These are phyloP conservation scores for Lepidonotus clava DNA, from an alignment of 2,888 invertebrate species.

Conservation along the genomic window DNA sequence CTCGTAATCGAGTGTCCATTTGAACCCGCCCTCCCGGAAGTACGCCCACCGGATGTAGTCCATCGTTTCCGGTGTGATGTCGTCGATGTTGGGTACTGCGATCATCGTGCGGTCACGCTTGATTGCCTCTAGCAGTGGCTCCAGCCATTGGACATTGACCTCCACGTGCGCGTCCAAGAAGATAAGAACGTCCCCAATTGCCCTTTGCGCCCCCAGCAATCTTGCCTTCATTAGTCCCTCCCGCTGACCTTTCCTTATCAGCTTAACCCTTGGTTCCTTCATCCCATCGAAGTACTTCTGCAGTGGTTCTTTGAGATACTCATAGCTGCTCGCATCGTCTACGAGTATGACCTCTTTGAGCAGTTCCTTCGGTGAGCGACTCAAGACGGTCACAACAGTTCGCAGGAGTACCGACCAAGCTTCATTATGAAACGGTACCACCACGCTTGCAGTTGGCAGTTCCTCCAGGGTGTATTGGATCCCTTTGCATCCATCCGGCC, in stretches of 20 bases:
- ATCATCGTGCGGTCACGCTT: slow-evolving; percentile 43
- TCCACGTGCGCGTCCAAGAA: slow-evolving; percentile 66
- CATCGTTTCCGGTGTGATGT: slow-evolving; percentile 55
- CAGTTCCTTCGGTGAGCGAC: slow-evolving; percentile 58
- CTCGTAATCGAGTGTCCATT: slow-evolving; percentile 13
- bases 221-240: slow-evolving; percentile 54
- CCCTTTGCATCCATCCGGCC: slow-evolving; percentile 53
- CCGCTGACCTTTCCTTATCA: slow-evolving; percentile 30
- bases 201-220: slow-evolving; percentile 50
- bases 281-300: slow-evolving; percentile 44
- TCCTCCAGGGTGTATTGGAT: not conserved
- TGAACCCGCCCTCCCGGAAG: not conserved
- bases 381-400: slow-evolving; percentile 59
- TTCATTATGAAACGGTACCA: slow-evolving; percentile 66
- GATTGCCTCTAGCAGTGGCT: slow-evolving; percentile 60
- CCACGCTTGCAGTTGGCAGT: slow-evolving; percentile 59
- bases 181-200: slow-evolving; percentile 58
- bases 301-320: slow-evolving; percentile 58
- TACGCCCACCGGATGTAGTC: slow-evolving; percentile 41
- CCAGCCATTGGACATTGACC: slow-evolving; percentile 61
- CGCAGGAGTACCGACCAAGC: slow-evolving; percentile 64
- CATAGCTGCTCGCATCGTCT: slow-evolving; percentile 61
- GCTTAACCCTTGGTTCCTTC: not conserved
- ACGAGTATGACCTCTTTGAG: slow-evolving; percentile 61
- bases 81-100: slow-evolving; percentile 61